Evolutionary conservation across 2,113 vertebrate genomes (phyloP), one percentile per base, ranked within the genome.

Genomic region (Ictidomys tridecemlineatus): DNA sequence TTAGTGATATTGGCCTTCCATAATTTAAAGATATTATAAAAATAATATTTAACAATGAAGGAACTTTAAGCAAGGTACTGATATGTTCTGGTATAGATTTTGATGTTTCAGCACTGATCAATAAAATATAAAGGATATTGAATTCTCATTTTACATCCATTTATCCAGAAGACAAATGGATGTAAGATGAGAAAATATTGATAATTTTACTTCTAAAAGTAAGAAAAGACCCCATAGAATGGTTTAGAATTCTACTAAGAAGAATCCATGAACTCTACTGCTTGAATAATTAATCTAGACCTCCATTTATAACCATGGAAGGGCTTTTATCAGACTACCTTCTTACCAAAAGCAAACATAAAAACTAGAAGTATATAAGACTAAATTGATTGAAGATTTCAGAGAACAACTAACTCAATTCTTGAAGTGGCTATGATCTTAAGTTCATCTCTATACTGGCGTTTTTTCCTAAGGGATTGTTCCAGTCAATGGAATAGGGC

Each of bases 11-110:
- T 83, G 92, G 67, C 42, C 34, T 94, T 42, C 30, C 24, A 37
- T 93, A 53, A 61, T 96, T 96, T 26, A 73, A 34, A 92, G 56
- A 53, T 24, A 85, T 2, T 92, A 24, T 89, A 95, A 96, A 97
- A 79, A 37, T 61, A 87, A 42, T 61, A 63, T n/a, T 48, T 34
- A n/a, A 70, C 32, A 67, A 37, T 76, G 67, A 92, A 96, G 51
- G 24, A 95, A 77, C 51, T 85, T 20, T 63, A 85, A 94, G 28
- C 5, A 56, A 89, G 65, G 11, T 88, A 53, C 70, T 56, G 32
- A 37, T 86, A 30, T 74, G 37, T 78, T 28, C 63, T 85, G 22
- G 53, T 69, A 32, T 1, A 70, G 72, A 53, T 96, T 92, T 96
- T 93, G 93, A 8, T 94, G 65, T 97, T 76, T 91, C 4, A 91